Conservation (phyloP, 2,113 vertebrate genomes). For the Cariama cristata region DNA sequence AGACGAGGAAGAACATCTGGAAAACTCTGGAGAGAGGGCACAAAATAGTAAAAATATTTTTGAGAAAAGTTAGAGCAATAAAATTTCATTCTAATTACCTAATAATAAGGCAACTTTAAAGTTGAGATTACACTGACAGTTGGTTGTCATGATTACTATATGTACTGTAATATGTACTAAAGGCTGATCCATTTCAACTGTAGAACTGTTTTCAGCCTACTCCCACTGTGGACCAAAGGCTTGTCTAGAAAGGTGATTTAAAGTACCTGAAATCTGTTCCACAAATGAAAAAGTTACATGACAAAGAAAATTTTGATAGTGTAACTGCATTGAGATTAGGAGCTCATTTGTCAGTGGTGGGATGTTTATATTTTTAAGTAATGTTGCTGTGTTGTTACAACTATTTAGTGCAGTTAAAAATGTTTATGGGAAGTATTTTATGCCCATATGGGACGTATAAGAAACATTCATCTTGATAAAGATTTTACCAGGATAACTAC, state of each 20-base stretch:
- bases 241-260: neutral
- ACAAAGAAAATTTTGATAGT: neutral
- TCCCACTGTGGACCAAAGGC: neutral
- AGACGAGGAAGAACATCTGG: neutral
- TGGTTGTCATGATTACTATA: fast-evolving
- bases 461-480: neutral
- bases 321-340: neutral
- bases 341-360: neutral
- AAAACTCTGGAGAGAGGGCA: neutral
- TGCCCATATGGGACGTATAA: neutral
- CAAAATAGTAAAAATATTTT: neutral
- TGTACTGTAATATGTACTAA: neutral
- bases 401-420: neutral
- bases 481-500: neutral
- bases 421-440: neutral
- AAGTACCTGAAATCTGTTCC: neutral
- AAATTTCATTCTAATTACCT: neutral
- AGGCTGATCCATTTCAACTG: neutral
- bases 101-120: neutral
- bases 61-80: neutral
- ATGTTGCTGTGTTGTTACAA: neutral
- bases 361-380: neutral
- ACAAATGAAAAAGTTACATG: neutral
- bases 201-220: neutral
- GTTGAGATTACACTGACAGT: neutral